Evolutionary conservation across 1,140 invertebrate species (phyloP), one percentile per base, ranked within the genome.

Genomic region (Diorhabda elongata): DNA sequence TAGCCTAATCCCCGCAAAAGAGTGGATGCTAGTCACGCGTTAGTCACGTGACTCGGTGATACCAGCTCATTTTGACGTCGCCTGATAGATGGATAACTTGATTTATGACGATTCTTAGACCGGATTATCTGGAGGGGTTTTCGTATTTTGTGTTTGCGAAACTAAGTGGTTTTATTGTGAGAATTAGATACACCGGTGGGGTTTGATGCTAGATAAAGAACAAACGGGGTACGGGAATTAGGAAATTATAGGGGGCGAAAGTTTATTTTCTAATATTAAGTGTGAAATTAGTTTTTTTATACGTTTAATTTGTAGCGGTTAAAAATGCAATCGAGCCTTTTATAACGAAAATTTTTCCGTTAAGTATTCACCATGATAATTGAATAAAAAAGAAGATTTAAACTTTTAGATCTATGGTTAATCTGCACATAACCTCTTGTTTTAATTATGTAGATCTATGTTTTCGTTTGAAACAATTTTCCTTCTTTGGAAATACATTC

Each of bases 1-100:
- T 73, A 73, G 67, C 72, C 67, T 73, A 73, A 73, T 73, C 72
- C 67, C n/a, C 5, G 63, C 42, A 44, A 52, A 64, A 64, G 61
- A 44, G 26, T 56, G 63, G 63, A 47, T 47, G 63, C 63, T 9
- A 5, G 63, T n/a, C 63, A 57, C 63, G 63, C 45, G 63, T 64
- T 26, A 42, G 72, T 59, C 72, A 73, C 72, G 72, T 73, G 72
- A 60, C 64, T 57, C 9, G 64, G 64, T 64, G 61, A 64, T 52
- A 57, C 63, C 63, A 42, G 63, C 52, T 64, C 63, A 64, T 44
- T 64, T 42, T 57, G 63, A 45, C 63, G 42, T 41, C 41, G 42
- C 8, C 71, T 65, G 71, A 73, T 73, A 69, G 72, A 73, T 69
- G 69, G 64, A 41, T 57, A 52, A 52, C 67, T 64, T 71, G 72